Evolutionary conservation across 2,888 invertebrate species (phyloP), one percentile per base, ranked within the genome.

Genomic region (Boloria selene): DNA sequence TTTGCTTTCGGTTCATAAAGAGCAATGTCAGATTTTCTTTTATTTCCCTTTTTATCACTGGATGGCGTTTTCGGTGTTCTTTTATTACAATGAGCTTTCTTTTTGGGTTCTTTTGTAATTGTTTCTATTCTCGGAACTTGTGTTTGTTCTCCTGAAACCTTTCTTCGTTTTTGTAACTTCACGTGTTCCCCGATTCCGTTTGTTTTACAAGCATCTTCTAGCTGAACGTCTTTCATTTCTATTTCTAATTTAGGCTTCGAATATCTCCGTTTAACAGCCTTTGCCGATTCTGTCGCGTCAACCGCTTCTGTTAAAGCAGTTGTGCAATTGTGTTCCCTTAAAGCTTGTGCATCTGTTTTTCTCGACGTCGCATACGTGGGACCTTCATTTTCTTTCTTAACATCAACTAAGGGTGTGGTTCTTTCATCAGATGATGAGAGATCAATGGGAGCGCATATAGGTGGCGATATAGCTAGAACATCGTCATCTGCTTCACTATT

Each of bases 161-260:
- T 94, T 73, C 93, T 90, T 52, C 93, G 87, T 74, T 93, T 93
- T 65, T 92, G 89, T 53, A 92, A 79, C 70, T 93, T 93, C 0
- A 93, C 92, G 64, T 92, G 93, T 72, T 93, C 93, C n/a, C 93
- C 92, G 13, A 93, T 93, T 3, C 93, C 90, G 70, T 92, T 92
- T 0, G 92, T 88, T 76, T 87, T 90, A 73, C 90, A 87, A 60
- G 78, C 80, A 51, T 91, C 91, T 53, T 92, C 90, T 4, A 92
- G 83, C 70, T 90, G 88, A 16, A 87, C 87, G 70, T 92, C 90
- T 75, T 87, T 88, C 87, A 92, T 86, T 69, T 92, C 91, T 13
- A 93, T 92, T 68, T 93, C 92, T 63, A 92, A 73, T 72, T 92
- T 92, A 18, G 92, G 88, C 70, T 83, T 85, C 1, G 93, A 92